Conservation (phyloP, 2,797 vertebrate genomes). For the Hydrolagus colliei region DNA sequence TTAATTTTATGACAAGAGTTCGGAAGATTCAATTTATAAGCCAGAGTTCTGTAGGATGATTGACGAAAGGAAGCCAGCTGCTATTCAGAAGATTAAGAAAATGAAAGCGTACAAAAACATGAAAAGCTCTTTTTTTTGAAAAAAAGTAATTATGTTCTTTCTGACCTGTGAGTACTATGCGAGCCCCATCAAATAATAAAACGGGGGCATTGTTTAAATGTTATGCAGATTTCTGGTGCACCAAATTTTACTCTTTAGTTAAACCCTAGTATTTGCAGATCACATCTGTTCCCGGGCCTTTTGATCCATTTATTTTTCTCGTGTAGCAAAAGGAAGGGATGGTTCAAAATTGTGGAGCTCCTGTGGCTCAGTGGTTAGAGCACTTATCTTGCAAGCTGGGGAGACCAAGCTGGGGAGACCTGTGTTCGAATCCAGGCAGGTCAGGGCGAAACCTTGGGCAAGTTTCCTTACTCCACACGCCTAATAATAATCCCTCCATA, state of each 20-base stretch:
- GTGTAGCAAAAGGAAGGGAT: not conserved
- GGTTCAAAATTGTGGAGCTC: not conserved
- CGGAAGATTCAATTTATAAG: slow-evolving; percentile 16
- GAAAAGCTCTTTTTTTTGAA: not conserved
- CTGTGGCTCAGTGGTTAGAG: no score
- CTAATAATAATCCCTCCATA: no score
- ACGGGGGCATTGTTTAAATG: not conserved
- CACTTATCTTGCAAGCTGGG: no score
- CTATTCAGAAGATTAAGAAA: slow-evolving; percentile 27
- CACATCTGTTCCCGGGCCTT: not conserved
- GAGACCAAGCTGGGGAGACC: no score
- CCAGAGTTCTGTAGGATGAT: not conserved
- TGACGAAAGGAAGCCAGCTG: slow-evolving; percentile 26
- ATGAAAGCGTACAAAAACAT: slow-evolving; percentile 27
- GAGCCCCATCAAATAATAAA: not conserved
- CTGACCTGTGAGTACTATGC: not conserved
- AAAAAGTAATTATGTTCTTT: slow-evolving; percentile 16
- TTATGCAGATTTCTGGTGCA: not conserved
- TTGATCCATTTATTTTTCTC: not conserved
- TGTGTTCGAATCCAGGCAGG: no score
- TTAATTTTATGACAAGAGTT: slow-evolving; percentile 24
- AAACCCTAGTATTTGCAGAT: not conserved
- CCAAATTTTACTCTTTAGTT: not conserved
- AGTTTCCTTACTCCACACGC: no score
- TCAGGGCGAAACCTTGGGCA: no score